Evolutionary conservation across 2,888 invertebrate genomes (phyloP).

Genomic region (Lagria hirta): DNA sequence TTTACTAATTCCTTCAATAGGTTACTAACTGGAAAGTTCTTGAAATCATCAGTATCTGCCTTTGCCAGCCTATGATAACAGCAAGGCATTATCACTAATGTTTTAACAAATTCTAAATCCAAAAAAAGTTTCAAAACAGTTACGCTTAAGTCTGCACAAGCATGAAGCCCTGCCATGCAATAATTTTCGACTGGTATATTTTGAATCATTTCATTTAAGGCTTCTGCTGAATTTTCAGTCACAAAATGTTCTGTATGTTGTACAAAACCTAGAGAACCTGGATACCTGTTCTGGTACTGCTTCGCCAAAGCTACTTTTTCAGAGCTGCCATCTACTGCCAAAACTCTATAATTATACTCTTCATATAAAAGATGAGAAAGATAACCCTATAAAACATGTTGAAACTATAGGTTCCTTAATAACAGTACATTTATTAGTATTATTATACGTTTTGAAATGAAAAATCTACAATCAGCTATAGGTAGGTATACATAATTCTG

Average conservation of each 20-base stretch:
- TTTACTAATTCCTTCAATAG: constrained; percentile 53
- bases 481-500: not conserved
- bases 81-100: constrained; percentile 72
- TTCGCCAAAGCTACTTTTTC: constrained; percentile 61
- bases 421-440: too few relatives aligned
- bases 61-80: constrained; percentile 68
- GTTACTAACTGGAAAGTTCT: constrained; percentile 68
- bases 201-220: constrained; percentile 41
- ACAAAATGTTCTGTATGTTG: constrained; percentile 63
- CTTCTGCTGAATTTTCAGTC: constrained; percentile 55
- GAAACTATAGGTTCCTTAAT: too few relatives aligned
- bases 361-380: constrained; percentile 67
- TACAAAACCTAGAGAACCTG: constrained; percentile 57
- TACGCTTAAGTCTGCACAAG: constrained; percentile 76
- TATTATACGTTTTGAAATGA: too few relatives aligned
- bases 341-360: constrained; percentile 60
- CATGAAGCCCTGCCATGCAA: constrained; percentile 69
- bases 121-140: constrained; percentile 67
- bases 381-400: constrained; percentile 72
- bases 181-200: constrained; percentile 30
- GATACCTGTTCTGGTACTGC: constrained; percentile 59
- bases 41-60: constrained; percentile 52
- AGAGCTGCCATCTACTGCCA: constrained; percentile 68
- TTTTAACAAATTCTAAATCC: constrained; percentile 58
- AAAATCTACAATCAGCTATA: constrained; percentile 4